Conservation (phyloP, 2,797 vertebrate species). For the Myotis pilosus region DNA sequence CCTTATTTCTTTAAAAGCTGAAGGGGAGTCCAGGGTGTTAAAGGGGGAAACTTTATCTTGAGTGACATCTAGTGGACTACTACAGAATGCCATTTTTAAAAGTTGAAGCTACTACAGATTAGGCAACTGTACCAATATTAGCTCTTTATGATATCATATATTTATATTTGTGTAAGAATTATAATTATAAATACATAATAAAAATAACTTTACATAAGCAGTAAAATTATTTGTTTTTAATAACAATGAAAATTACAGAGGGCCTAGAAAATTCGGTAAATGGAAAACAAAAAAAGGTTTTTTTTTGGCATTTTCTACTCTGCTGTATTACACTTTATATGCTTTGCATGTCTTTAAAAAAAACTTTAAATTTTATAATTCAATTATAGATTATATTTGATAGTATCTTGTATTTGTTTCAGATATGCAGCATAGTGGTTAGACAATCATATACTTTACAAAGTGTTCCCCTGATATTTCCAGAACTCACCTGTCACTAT, state of each 20-base stretch:
- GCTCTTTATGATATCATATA: background rate
- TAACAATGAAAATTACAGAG: background rate
- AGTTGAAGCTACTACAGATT: background rate
- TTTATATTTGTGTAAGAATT: background rate
- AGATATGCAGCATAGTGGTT: background rate
- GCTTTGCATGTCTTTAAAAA: background rate
- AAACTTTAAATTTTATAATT: background rate
- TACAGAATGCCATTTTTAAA: background rate
- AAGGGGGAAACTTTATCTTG: slow-evolving; percentile 55
- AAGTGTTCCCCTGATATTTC: background rate
- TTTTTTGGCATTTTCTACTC: background rate
- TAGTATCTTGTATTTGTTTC: background rate
- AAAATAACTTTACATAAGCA: background rate
- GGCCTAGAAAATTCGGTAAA: background rate
- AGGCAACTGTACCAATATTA: background rate
- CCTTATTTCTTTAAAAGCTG: background rate
- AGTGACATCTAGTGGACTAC: slow-evolving; percentile 84
- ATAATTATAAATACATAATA: background rate
- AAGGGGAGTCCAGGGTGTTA: background rate
- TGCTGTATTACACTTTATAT: background rate
- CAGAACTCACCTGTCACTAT: background rate
- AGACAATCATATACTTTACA: background rate
- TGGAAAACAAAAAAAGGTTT: background rate
- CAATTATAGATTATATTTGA: background rate
- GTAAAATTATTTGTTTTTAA: background rate